Base-by-base conservation (phyloP, 1,140 invertebrate species). In the Neomicropteryx cornuta region DNA sequence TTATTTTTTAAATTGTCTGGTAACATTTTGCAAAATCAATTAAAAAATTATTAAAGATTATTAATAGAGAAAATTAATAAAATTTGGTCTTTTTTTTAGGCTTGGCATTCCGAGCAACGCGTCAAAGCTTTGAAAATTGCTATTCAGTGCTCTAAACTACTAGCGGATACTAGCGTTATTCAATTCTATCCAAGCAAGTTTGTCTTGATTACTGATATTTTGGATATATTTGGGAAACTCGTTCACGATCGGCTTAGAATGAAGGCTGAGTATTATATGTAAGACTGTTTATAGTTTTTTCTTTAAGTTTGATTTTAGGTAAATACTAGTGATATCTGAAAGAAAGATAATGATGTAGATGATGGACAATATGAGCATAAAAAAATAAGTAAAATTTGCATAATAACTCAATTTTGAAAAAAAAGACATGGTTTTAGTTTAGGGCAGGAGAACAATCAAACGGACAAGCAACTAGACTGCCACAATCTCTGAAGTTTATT, bases 111-210 rank as follows among this genome's bases (percentile, higher is more conserved):
- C 21, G 91, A 97, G 66, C 89, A 95, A 56, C 72, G 91, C 51
- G 94, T 98, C 0, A 95, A 92, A 72, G 84, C 93, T 5, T 73
- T 98, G 3, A 97, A 97, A 75, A 97, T 97, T 57, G 86, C 83
- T 4, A 96, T 97, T 48, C 90, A 97, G 73, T 95, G 90, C 70
- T 86, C 91, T 16, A 96, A 97, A 70, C 66, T 97, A 46, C 64
- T 97, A 18, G 79, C 83, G 4, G 89, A 96, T 55, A 86, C 84
- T 11, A 81, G 77, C 44, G 89, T 87, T 1, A 78, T 94, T 50
- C 81, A 83, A 48, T 97, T 97, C 68, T 98, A 97, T 74, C 94
- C 95, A 1, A 95, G 90, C 64, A 97, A 97, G 73, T 98, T 93
- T 77, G 87, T 95, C 19, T 71, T 97, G 2, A 85, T 97, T 28